These are phyloP conservation scores for Leucoraja ocellata DNA, from an alignment of 2,797 vertebrate species.

Conservation along the genomic window DNA sequence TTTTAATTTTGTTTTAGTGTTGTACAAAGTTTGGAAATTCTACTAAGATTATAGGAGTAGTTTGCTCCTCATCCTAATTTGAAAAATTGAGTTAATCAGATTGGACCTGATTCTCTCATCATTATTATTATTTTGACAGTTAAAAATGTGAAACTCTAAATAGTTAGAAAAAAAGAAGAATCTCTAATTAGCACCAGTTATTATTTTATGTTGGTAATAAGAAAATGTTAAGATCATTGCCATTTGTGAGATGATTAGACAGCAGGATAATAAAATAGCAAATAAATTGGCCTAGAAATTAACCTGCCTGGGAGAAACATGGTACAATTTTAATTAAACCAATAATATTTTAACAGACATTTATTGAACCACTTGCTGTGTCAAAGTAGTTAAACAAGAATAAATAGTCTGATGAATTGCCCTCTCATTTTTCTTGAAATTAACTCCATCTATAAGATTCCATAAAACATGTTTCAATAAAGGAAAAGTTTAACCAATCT, in stretches of 20 bases:
- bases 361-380: neutral
- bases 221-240: neutral
- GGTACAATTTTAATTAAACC: too few relatives aligned
- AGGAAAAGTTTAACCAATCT: neutral
- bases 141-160: neutral
- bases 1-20: neutral
- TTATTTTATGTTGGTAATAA: neutral
- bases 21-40: neutral
- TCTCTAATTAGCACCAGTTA: neutral
- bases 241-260: neutral
- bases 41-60: neutral
- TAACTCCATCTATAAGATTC: neutral
- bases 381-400: neutral
- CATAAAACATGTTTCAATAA: constrained; percentile 17
- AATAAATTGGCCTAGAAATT: too few relatives aligned
- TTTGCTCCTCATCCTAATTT: neutral
- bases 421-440: neutral
- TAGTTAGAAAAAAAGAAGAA: neutral
- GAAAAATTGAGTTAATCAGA: neutral
- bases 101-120: neutral
- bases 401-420: neutral
- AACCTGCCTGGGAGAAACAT: too few relatives aligned
- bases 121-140: constrained; percentile 11
- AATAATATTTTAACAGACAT: neutral
- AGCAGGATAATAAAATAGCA: neutral